Percentiles rank a stretch among this genome's conserved stretches.
Evolutionary conservation across 2,797 vertebrate species (phyloP).

Genomic region (Melanotaenia boesemani): DNA sequence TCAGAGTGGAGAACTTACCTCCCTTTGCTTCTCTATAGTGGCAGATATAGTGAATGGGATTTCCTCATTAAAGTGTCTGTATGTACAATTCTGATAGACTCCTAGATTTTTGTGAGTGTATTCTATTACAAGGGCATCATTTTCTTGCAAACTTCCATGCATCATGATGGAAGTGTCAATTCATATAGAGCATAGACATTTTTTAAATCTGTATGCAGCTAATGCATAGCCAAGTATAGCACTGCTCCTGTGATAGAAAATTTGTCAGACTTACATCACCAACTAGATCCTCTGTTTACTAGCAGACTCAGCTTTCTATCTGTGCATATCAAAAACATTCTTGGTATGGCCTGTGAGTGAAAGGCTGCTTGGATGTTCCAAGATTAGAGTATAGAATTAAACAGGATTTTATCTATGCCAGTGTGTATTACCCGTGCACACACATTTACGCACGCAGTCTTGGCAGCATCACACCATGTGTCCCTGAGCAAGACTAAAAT

Average conservation of each 20-base stretch:
- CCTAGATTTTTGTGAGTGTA: conserved; percentile 11
- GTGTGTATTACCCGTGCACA: conserved; percentile 29
- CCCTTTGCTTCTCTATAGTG: conserved; percentile 14
- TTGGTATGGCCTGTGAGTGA: conserved; percentile 33
- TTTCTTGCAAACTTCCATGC: conserved; percentile 21
- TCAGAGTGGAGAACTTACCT: conserved; percentile 25
- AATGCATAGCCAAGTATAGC: conserved; percentile 23
- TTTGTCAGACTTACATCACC: conserved; percentile 41
- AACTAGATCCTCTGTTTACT: conserved; percentile 28
- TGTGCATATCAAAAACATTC: conserved; percentile 29
- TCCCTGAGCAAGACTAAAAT: conserved; percentile 59
- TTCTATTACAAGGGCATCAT: conserved; percentile 23
- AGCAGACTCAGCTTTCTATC: conserved; percentile 39
- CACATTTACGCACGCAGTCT: conserved; percentile 1
- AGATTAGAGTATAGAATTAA: conserved; percentile 75
- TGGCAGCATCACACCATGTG: conserved; percentile 37
- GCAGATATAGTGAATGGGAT: conserved; percentile 33
- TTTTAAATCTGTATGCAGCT: conserved; percentile 6
- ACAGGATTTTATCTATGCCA: conserved; percentile 69
- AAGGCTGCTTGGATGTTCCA: conserved; percentile 64
- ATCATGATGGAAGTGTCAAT: conserved; percentile 3
- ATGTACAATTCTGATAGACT: conserved; percentile 9
- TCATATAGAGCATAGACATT: conserved; percentile 6
- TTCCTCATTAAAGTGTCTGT: conserved; percentile 37
- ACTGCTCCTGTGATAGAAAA: conserved; percentile 19